Percentiles rank a stretch among this genome's conserved stretches.
Evolutionary conservation across 2,888 invertebrate species (phyloP).

Genomic region (Rosalia funebris): DNA sequence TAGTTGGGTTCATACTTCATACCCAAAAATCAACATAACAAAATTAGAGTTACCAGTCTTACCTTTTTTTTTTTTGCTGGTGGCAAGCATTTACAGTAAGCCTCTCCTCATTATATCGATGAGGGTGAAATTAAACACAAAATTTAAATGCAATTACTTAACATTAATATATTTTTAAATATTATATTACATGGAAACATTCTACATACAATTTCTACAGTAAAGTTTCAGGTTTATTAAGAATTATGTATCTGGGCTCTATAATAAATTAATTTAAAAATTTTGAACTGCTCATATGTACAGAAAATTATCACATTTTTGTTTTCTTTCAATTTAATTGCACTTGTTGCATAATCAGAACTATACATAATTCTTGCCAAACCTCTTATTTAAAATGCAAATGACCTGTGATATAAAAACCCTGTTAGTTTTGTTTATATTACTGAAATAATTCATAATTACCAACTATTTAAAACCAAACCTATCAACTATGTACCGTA

Average conservation of each 20-base stretch:
- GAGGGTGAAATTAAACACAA: conserved; percentile 32
- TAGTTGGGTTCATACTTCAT: too few relatives aligned
- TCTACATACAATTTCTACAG: conserved; percentile 61
- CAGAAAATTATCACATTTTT: conserved; percentile 40
- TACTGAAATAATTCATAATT: conserved; percentile 30
- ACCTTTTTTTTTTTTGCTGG: too few relatives aligned
- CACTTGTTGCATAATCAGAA: conserved; percentile 43
- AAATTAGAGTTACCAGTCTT: too few relatives aligned
- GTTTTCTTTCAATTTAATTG: conserved; percentile 46
- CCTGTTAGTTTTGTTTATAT: conserved; percentile 54
- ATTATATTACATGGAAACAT: conserved; percentile 62
- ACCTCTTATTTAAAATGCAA: conserved; percentile 47
- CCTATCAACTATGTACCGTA: conserved; percentile 49
- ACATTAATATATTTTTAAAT: conserved; percentile 62
- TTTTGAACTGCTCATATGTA: conserved; percentile 38
- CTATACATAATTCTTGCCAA: conserved; percentile 50
- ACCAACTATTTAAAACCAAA: conserved; percentile 47
- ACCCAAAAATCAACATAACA: too few relatives aligned
- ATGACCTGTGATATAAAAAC: conserved; percentile 52
- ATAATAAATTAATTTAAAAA: conserved; percentile 42
- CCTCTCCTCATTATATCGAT: too few relatives aligned
- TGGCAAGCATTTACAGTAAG: too few relatives aligned
- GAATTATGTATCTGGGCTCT: conserved; percentile 47
- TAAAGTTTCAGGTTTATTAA: conserved; percentile 55
- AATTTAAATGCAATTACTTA: conserved; percentile 53